Percentiles rank a stretch among this genome's conserved stretches.
phyloP scores from a whole-genome alignment of 2,888 invertebrate species.

The Sialis fuliginosa region DNA sequence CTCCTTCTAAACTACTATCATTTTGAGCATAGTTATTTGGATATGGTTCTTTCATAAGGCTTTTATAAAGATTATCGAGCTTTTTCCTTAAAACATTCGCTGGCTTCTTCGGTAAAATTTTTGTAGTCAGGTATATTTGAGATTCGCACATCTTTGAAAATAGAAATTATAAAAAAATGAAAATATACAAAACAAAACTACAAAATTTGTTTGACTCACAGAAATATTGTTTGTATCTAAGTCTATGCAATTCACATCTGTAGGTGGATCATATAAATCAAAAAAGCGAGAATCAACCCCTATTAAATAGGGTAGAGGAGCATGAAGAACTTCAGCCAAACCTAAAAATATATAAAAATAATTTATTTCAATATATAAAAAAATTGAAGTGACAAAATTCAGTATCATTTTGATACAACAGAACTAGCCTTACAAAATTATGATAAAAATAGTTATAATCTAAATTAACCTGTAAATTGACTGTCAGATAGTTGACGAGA shows the following conservation, averaged over 20 bases:
- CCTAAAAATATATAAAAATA: conserved; percentile 28
- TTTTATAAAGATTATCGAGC: conserved; percentile 56
- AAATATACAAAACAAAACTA: not conserved
- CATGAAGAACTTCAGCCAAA: conserved; percentile 88
- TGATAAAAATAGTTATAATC: no score
- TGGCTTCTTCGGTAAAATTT: conserved; percentile 74
- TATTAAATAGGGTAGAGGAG: conserved; percentile 92
- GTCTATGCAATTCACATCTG: conserved; percentile 95
- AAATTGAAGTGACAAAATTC: not conserved
- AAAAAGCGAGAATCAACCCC: conserved; percentile 96
- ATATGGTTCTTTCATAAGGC: conserved; percentile 27
- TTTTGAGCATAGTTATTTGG: conserved; percentile 12
- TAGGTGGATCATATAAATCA: conserved; percentile 89
- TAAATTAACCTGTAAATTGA: no score
- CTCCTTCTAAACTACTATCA: conserved; percentile 53
- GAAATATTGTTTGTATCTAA: conserved; percentile 95
- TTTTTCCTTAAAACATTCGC: conserved; percentile 63
- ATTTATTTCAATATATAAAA: conserved; percentile 1
- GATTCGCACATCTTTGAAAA: conserved; percentile 60
- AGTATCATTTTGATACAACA: not conserved
- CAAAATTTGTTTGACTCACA: conserved; percentile 27
- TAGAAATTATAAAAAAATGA: not conserved
- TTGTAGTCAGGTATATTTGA: conserved; percentile 61
- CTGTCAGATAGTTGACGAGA: no score
- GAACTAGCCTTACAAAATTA: no score